These are phyloP conservation scores for Champsocephalus gunnari DNA, from an alignment of 2,797 vertebrate species.

Conservation along the genomic window DNA sequence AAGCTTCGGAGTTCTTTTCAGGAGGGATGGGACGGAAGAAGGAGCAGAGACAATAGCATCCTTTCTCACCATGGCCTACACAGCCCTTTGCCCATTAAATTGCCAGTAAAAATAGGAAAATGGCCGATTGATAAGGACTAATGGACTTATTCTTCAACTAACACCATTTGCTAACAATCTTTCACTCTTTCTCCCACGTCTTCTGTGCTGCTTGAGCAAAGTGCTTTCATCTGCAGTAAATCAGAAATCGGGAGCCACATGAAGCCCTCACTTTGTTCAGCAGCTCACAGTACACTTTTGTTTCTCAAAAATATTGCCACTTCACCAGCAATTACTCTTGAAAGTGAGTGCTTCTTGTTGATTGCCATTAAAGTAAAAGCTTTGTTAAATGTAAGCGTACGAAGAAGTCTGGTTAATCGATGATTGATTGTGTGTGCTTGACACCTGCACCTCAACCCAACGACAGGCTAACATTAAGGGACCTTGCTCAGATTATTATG, in stretches of 20 bases:
- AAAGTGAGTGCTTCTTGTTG: constrained; percentile 41
- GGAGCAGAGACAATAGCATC: constrained; percentile 81
- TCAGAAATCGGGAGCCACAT: constrained; percentile 77
- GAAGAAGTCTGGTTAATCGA: constrained; percentile 21
- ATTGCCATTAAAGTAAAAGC: constrained; percentile 45
- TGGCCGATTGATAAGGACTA: constrained; percentile 89
- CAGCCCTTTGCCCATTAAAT: constrained; percentile 77
- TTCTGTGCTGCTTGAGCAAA: constrained; percentile 49
- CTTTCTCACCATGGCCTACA: constrained; percentile 65
- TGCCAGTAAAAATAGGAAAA: constrained; percentile 82
- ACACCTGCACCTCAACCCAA: constrained; percentile 54
- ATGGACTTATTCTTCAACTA: constrained; percentile 89
- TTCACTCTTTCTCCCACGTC: constrained; percentile 31
- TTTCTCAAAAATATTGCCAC: constrained; percentile 64
- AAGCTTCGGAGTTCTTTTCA: constrained; percentile 70
- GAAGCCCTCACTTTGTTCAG: constrained; percentile 54
- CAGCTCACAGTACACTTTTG: constrained; percentile 80
- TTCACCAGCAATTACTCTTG: constrained; percentile 41
- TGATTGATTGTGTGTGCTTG: constrained; percentile 43
- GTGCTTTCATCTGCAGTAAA: constrained; percentile 85
- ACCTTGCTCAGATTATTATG: constrained; percentile 38
- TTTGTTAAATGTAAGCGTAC: constrained; percentile 37
- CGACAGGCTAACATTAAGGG: constrained; percentile 35
- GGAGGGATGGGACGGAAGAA: constrained; percentile 39
- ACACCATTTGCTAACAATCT: constrained; percentile 78